Conservation (phyloP, 2,888 invertebrate genomes). For the Dilophus febrilis region DNA sequence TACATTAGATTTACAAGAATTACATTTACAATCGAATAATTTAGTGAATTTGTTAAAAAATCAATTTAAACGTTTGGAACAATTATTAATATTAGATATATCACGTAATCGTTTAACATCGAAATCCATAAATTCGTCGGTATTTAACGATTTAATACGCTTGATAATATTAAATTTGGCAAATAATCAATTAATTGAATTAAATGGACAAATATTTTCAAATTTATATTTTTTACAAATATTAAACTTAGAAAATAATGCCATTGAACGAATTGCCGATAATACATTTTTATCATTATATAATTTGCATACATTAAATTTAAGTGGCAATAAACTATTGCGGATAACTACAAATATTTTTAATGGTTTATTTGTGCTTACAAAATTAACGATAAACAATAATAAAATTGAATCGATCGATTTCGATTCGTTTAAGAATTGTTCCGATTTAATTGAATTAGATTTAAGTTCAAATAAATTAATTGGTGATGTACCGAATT, state of each 20-base stretch:
- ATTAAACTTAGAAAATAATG: constrained; percentile 68
- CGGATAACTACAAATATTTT: constrained; percentile 66
- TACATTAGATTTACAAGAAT: constrained; percentile 41
- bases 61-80: constrained; percentile 67
- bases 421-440: constrained; percentile 69
- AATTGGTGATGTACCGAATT: constrained; percentile 56
- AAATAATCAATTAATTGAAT: constrained; percentile 64
- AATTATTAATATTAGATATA: constrained; percentile 66
- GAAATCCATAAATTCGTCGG: constrained; percentile 68
- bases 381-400: constrained; percentile 70
- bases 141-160: constrained; percentile 72
- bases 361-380: constrained; percentile 68
- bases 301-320: constrained; percentile 74
- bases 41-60: constrained; percentile 66
- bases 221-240: constrained; percentile 76
- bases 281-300: constrained; percentile 75
- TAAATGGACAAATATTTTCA: constrained; percentile 72
- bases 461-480: constrained; percentile 79
- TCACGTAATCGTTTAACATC: constrained; percentile 73
- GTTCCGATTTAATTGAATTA: constrained; percentile 72
- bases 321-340: constrained; percentile 74
- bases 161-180: constrained; percentile 71
- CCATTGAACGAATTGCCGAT: constrained; percentile 74
- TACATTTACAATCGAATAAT: constrained; percentile 66
- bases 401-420: constrained; percentile 67